Evolutionary conservation across 2,113 vertebrate genomes (phyloP), one percentile per base, ranked within the genome.

Genomic region (Okapia johnstoni): DNA sequence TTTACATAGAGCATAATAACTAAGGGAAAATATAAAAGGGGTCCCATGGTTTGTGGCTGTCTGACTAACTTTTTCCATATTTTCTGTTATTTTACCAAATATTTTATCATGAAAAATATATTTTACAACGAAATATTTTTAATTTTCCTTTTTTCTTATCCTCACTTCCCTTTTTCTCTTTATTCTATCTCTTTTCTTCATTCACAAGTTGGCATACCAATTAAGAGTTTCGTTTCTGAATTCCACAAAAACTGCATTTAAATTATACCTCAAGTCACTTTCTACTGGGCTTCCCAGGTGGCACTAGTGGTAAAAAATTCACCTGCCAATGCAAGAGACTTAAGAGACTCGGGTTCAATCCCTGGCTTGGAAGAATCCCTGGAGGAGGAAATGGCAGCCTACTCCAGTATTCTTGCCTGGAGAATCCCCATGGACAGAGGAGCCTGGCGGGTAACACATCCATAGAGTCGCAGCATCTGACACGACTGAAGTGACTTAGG

Each of bases 61-160:
- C 80, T 5, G 76, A 91, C 7, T 3, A 70, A 92, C 4, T 4
- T 77, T 85, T 58, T 70, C 77, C 9, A 26, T 5, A 52, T 30
- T 91, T 88, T 55, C 19, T 79, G 0, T 50, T 88, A 58, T 66
- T 90, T 95, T 88, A 84, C 66, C 57, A 76, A 54, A 50, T 57
- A 23, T 61, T 91, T 81, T 26, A 52, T 89, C 63, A 52, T 77
- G 15, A 8, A 73, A 85, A 16, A 13, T 33, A 7, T 46, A 50
- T 87, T 88, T 83, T 16, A 19, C 40, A 48, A 57, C 33, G 21
- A 40, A 55, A 79, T 61, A 43, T 66, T 50, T n/a, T 25, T 57
- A 48, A 43, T 46, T 40, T 84, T 25, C 48, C 30, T 81, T 70
- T 46, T 15, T 23, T 70, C 14, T 66, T 25, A 80, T 83, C 30